A percentile compares a stretch with the other conserved stretches of the same genome.
Conservation (phyloP, 1,140 invertebrate genomes). For the Lepidurus couesii region DNA sequence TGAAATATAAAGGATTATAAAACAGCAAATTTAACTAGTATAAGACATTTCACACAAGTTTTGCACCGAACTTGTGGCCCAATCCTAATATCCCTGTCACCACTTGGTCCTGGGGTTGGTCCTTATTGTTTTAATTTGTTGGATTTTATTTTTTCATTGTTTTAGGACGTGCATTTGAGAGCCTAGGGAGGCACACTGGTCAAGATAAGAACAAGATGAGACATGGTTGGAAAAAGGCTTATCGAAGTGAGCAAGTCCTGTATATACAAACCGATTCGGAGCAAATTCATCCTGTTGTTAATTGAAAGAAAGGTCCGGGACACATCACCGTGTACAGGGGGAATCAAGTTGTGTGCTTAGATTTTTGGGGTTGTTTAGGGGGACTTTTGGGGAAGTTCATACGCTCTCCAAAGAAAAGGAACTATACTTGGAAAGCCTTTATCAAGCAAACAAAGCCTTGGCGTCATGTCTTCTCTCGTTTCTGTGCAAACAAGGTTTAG, state of each 20-base stretch:
- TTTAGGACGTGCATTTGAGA: too few relatives aligned
- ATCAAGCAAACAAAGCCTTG: conserved; percentile 22
- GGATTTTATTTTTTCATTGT: too few relatives aligned
- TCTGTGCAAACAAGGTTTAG: conserved; percentile 22
- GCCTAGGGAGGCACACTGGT: too few relatives aligned
- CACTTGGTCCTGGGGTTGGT: too few relatives aligned
- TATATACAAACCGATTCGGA: background rate
- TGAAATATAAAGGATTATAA: too few relatives aligned
- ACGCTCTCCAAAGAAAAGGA: background rate
- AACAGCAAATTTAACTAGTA: too few relatives aligned
- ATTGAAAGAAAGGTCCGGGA: background rate
- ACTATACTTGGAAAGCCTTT: conserved; percentile 18
- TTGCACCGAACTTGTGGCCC: too few relatives aligned
- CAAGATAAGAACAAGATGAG: background rate
- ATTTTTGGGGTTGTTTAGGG: conserved; percentile 18
- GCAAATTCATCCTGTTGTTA: conserved; percentile 14
- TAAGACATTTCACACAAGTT: too few relatives aligned
- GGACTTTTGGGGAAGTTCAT: background rate
- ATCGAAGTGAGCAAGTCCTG: background rate
- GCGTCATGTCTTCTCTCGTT: conserved; percentile 21
- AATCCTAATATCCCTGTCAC: too few relatives aligned
- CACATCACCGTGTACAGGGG: background rate
- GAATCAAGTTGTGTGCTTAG: background rate
- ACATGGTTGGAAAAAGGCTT: background rate
- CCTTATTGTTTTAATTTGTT: too few relatives aligned